Evolutionary conservation across 2,888 invertebrate genomes (phyloP).

Genomic region (Bellardia pandia): DNA sequence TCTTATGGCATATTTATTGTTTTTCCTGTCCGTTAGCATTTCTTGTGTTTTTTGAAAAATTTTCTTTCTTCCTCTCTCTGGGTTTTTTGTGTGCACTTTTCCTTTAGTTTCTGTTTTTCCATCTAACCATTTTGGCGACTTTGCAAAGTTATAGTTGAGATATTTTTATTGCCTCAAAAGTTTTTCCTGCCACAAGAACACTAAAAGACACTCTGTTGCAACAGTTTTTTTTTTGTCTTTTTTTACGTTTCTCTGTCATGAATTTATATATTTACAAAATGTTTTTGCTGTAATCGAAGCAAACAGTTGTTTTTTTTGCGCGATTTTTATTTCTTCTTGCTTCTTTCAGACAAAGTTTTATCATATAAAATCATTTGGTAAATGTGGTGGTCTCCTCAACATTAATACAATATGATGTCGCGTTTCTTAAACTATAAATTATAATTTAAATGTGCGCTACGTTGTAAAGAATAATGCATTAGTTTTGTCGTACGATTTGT

Average conservation of each 20-base stretch:
- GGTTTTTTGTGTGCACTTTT: background rate
- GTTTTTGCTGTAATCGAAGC: conserved; percentile 39
- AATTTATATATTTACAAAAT: conserved; percentile 37
- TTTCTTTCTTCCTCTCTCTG: background rate
- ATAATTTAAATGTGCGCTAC: conserved; percentile 20
- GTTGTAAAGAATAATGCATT: background rate
- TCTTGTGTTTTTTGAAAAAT: background rate
- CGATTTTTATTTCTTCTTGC: background rate
- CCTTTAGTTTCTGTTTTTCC: conserved; percentile 1
- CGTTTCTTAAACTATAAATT: conserved; percentile 30
- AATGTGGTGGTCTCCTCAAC: conserved; percentile 56
- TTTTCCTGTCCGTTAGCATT: conserved; percentile 9
- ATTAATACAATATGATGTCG: conserved; percentile 60
- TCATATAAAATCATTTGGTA: conserved; percentile 63
- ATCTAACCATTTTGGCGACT: conserved; percentile 58
- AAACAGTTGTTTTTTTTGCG: conserved; percentile 44
- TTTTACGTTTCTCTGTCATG: background rate
- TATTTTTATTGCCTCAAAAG: conserved; percentile 62
- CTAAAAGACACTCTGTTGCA: conserved; percentile 68
- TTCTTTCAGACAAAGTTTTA: conserved; percentile 44
- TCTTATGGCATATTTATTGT: conserved; percentile 22
- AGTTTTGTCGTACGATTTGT: background rate
- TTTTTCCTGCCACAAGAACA: conserved; percentile 60
- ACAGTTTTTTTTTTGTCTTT: conserved; percentile 19
- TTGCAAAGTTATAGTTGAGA: conserved; percentile 66